Evolutionary conservation across 2,797 vertebrate genomes (phyloP).

Genomic region (Prunella strophiata): DNA sequence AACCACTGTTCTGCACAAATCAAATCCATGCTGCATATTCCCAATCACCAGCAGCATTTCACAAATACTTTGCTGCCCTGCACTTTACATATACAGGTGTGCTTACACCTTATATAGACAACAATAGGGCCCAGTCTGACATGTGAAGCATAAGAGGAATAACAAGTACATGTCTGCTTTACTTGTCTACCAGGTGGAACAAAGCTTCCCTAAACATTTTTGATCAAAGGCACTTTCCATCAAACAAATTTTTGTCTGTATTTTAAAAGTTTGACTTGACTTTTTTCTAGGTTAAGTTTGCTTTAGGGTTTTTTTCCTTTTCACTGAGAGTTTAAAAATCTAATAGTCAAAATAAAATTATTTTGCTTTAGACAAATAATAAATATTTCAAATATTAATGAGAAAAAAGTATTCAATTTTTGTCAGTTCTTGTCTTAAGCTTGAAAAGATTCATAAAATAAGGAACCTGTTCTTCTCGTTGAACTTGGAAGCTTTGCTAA

Average conservation of each 20-base stretch:
- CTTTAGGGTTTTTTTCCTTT: neutral
- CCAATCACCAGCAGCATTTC: neutral
- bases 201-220: slow-evolving; percentile 63
- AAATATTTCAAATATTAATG: neutral
- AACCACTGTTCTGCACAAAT: neutral
- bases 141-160: slow-evolving; percentile 12
- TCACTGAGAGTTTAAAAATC: neutral
- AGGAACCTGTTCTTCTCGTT: neutral
- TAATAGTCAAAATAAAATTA: neutral
- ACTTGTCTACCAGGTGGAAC: slow-evolving; percentile 40
- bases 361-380: neutral
- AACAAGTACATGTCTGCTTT: slow-evolving; percentile 37
- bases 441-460: neutral
- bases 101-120: neutral
- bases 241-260: slow-evolving; percentile 52
- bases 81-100: neutral
- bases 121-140: slow-evolving; percentile 4
- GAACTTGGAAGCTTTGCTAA: neutral
- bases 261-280: slow-evolving; percentile 14
- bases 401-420: neutral
- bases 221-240: slow-evolving; percentile 53
- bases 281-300: neutral
- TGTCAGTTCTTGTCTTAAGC: neutral
- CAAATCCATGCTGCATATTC: neutral
- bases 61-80: neutral